These are phyloP conservation scores for Toxotes jaculatrix DNA, from an alignment of 2,113 vertebrate species.

Conservation along the genomic window DNA sequence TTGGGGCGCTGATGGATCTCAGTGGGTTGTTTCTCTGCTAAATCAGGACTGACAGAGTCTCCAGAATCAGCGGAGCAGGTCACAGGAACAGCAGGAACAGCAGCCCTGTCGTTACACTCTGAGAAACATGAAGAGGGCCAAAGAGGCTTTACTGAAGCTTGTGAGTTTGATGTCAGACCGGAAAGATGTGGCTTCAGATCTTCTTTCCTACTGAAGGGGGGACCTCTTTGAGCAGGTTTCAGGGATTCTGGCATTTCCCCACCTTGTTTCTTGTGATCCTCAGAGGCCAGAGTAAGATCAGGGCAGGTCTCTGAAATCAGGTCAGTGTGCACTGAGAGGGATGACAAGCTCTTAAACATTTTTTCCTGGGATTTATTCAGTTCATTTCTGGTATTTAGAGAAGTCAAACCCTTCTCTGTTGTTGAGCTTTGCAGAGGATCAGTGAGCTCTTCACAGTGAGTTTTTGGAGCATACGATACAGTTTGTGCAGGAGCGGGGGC, in stretches of 20 bases:
- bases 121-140: not conserved
- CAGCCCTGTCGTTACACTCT: not conserved
- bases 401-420: not conserved
- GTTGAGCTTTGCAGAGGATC: not conserved
- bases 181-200: not conserved
- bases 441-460: rapidly evolving
- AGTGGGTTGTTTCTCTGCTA: not conserved
- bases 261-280: not conserved
- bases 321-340: not conserved
- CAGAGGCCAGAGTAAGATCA: not conserved
- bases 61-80: not conserved
- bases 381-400: not conserved
- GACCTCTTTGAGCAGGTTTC: conserved; percentile 5
- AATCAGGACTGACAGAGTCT: not conserved
- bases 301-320: not conserved
- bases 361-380: not conserved
- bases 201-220: not conserved
- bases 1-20: not conserved
- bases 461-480: not conserved
- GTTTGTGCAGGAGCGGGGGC: not conserved
- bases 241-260: not conserved
- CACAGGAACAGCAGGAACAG: not conserved
- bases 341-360: not conserved
- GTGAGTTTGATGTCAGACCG: not conserved
- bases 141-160: not conserved